Conservation (phyloP, 2,888 invertebrate species). For the Metalampra italica region DNA sequence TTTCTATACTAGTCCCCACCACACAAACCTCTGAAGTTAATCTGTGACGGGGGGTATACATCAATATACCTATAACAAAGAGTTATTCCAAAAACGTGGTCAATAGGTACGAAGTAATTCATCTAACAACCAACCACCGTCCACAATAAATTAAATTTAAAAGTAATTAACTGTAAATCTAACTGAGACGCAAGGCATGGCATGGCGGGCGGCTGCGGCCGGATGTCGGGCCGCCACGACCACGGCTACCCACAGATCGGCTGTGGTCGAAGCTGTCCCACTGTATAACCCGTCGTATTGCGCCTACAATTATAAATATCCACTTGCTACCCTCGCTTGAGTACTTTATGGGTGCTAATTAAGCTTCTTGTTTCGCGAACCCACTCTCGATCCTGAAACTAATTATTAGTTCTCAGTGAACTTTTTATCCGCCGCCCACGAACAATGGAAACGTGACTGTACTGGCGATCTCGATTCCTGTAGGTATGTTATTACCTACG, state of each 20-base stretch:
- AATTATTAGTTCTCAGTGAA: conserved; percentile 66
- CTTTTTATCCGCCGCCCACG: conserved; percentile 67
- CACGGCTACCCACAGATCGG: conserved; percentile 5
- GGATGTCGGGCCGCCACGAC: conserved; percentile 7
- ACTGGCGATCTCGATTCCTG: conserved; percentile 51
- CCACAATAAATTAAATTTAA: not conserved
- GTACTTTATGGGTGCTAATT: conserved; percentile 65
- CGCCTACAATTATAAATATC: not conserved
- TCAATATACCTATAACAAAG: no score
- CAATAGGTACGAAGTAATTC: not conserved
- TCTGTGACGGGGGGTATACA: no score
- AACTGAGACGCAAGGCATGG: conserved; percentile 12
- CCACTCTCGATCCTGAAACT: conserved; percentile 57
- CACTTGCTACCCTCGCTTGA: conserved; percentile 7
- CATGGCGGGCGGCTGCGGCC: conserved; percentile 12
- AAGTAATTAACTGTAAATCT: conserved; percentile 28
- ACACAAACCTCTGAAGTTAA: no score
- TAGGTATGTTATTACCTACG: conserved; percentile 39
- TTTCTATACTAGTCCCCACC: no score
- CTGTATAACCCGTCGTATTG: not conserved
- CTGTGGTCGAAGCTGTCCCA: not conserved
- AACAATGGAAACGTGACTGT: conserved; percentile 75
- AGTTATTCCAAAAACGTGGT: no score
- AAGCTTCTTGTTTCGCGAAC: conserved; percentile 63
- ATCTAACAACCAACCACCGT: not conserved